Base-by-base conservation (phyloP, 2,113 vertebrate species). In the Chauna torquata region DNA sequence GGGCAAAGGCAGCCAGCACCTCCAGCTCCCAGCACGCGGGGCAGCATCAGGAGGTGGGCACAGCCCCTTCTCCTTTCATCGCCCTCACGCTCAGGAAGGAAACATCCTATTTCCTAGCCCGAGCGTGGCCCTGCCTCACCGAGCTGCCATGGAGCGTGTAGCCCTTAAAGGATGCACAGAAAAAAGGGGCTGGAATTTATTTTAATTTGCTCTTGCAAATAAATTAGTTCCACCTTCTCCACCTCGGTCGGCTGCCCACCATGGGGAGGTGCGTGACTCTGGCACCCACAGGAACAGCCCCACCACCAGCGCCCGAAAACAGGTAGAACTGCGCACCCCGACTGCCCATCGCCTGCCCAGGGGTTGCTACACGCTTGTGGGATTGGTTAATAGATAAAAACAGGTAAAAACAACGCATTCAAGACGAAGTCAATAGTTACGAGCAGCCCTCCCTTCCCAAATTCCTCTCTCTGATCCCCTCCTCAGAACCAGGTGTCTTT, bases 1-100 rank as follows among this genome's bases (percentile, higher is more conserved):
- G 86, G 86, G 94, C 94, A 96, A 93, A 97, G 95, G 74, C 97
- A 97, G 78, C 28, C 8, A 0, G 66, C 85, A 87, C 66, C 88
- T 94, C 79, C 72, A 82, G 91, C 77, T 87, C 92, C 68, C 36
- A 8, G 24, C 14, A 20, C 1, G 4, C 78, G 44, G 70, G 70
- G 89, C 82, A 79, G 66, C 6, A 4, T 65, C 57, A 74, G 49
- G 54, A 84, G 74, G n/a, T 9, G 18, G 20, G 45, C 36, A 36
- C 2, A 0, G 87, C 40, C 66, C 62, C 52, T 76, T 94, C 72
- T 92, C 72, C 61, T 91, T 87, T 74, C 84, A 80, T 16, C 4
- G 9, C 36, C 71, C 54, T 81, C 61, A 44, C 0, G 7, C 32
- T 50, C 0, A 0, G 62, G 40, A 81, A 84, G 74, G 12, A 74